Evolutionary conservation across 2,113 vertebrate genomes (phyloP), one percentile per base, ranked within the genome.

Genomic region (Xiphophorus maculatus): DNA sequence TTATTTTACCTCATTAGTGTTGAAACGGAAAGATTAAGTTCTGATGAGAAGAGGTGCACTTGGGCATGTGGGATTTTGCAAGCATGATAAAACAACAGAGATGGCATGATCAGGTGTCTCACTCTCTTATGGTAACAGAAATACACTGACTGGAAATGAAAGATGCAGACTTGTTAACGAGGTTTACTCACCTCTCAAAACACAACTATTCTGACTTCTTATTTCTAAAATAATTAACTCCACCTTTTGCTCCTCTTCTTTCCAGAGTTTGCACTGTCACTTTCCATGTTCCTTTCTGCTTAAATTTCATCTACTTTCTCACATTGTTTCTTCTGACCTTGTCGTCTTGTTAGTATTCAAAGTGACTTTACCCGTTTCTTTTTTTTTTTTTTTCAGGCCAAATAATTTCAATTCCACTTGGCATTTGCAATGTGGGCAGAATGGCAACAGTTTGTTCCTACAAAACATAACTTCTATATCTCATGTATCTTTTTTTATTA

Each of bases 1-100:
- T 33, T 30, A 66, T 76, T 87, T 71, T 30, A 35, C 78, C 78
- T 85, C 78, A 79, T 88, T 77, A 85, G 54, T 30, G 60, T 25
- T 27, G 63, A 72, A 72, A 25, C 71, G 70, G 54, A 54, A 25
- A 68, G 70, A 83, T 87, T 78, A 85, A 6, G 66, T 79, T 67
- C 66, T 82, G 84, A 85, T 89, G 70, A 79, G 25, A 81, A 64
- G 51, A 48, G 33, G 15, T 62, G 76, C 69, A 60, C 80, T 69
- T 54, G 44, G 65, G 69, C 11, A 8, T 60, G 17, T 33, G 3
- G 40, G 32, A 48, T 67, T 76, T 54, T 54, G 32, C 61, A 44
- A 69, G 63, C 68, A 54, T 58, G 13, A 35, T 17, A n/a, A 30
- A 58, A 35, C 65, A 27, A 37, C 37, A 25, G 63, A 61, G 64